Base-by-base conservation (phyloP, 2,113 vertebrate species). In the Scatophagus argus region DNA sequence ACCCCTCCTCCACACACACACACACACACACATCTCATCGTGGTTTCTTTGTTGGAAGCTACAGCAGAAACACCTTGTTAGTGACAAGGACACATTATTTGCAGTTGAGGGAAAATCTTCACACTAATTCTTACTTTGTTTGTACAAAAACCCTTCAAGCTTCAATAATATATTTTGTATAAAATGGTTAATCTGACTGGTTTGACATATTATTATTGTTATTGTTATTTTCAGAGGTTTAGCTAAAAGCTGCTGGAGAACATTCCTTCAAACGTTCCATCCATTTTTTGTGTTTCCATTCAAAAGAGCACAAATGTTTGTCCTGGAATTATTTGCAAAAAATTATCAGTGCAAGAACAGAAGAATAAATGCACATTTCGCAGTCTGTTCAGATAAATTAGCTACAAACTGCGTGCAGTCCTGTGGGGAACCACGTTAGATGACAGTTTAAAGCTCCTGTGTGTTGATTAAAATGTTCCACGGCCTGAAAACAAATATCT, bases 401-500 rank as follows among this genome's bases (percentile, higher is more conserved):
- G 16, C 19, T 34, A 5, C 31, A 52, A 46, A 13, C 36, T 21
- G 9, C 19, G 4, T 43, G n/a, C 34, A 36, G 29, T 32, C 12
- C 17, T 19, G n/a, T 0, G 16, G 25, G 25, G n/a, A 23, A 61
- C 5, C 32, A 29, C 13, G 54, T 21, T 6, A 34, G n/a, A 66
- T 32, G 13, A 27, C 3, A 10, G 29, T 43, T 44, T 52, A 69
- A 79, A 54, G 21, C 41, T 41, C 25, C 34, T 36, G 29, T 11
- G 8, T 71, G 23, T 67, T 79, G 47, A 84, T 66, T 83, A 78
- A 86, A 83, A 87, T 66, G 60, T 81, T 58, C 43, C 61, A 72
- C 1, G 4, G 49, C 47, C 66, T 83, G 65, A 82, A 81, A 87
- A 67, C 34, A 60, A 69, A 73, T 71, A 77, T 88, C 69, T 69